Evolutionary conservation across 2,113 vertebrate species (phyloP).

Genomic region (Bombycilla garrulus): DNA sequence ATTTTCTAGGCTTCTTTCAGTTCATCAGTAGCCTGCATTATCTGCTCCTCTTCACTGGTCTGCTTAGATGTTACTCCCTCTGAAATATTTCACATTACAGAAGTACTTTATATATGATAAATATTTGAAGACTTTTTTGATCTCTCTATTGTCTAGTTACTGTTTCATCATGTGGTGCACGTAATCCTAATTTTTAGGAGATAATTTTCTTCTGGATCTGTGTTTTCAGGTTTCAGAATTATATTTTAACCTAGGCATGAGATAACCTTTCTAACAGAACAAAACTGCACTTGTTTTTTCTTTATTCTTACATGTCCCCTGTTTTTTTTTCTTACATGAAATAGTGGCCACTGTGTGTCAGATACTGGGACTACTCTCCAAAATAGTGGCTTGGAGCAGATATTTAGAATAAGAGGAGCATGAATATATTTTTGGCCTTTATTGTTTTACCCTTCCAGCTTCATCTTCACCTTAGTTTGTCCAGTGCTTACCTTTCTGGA

Average conservation of each 20-base stretch:
- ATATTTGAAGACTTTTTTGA: not conserved
- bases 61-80: not conserved
- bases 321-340: not conserved
- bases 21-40: not conserved
- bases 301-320: not conserved
- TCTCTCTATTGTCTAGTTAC: not conserved
- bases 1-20: not conserved
- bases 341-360: rapidly evolving
- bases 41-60: not conserved
- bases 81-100: not conserved
- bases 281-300: not conserved
- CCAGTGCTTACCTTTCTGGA: not conserved
- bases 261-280: not conserved
- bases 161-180: not conserved
- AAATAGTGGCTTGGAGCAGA: not conserved
- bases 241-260: not conserved
- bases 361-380: not conserved
- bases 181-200: not conserved
- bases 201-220: not conserved
- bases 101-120: not conserved
- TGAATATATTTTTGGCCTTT: not conserved
- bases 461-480: not conserved
- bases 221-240: not conserved
- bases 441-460: not conserved
- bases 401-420: not conserved